Base-by-base conservation (phyloP, 2,797 vertebrate species). In the Oceanodroma leucorhoa region DNA sequence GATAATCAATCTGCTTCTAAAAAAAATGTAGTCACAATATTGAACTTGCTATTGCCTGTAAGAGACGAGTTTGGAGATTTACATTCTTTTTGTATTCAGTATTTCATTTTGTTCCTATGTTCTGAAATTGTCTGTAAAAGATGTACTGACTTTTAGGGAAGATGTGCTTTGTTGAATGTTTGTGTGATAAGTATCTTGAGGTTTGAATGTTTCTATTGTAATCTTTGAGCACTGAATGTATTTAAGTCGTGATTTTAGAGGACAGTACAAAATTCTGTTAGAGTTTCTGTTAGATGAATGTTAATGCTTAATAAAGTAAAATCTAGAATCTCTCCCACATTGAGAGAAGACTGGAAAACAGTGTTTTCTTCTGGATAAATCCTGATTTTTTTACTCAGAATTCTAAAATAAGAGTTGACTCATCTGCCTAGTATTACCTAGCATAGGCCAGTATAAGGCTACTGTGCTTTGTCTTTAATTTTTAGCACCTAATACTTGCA, bases 381-480 rank as follows among this genome's bases (percentile, higher is more conserved):
- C 26, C 32, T 87, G 38, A 38, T 84, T 83, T 84, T 83, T 91
- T 87, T 94, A 79, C 45, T 80, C 36, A 32, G 46, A 66, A 80
- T 77, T 93, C 30, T 86, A 58, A 92, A 86, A 62, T 83, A 75
- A 60, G 53, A 30, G 46, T 77, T 94, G 66, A 80, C 86, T 96
- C 66, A 75, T 90, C 41, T 65, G 62, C 51, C 45, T 90, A 14
- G 53, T 43, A 22, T 62, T 79, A 75, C 29, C 78, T 55, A 36
- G 83, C 62, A 69, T 69, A 80, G 66, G 91, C 64, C 18, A 29
- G 27, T 34, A 7, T 38, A 64, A 87, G 66, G 24, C 53, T 90
- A 6, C 62, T 61, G 17, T 84, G 65, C 79, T 84, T 93, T 30
- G 9, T 83, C 73, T 82, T 90, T 65, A 30, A 3, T 95, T 89